Conservation (phyloP, 2,888 invertebrate genomes). For the Hirtodrosophila confusa region DNA sequence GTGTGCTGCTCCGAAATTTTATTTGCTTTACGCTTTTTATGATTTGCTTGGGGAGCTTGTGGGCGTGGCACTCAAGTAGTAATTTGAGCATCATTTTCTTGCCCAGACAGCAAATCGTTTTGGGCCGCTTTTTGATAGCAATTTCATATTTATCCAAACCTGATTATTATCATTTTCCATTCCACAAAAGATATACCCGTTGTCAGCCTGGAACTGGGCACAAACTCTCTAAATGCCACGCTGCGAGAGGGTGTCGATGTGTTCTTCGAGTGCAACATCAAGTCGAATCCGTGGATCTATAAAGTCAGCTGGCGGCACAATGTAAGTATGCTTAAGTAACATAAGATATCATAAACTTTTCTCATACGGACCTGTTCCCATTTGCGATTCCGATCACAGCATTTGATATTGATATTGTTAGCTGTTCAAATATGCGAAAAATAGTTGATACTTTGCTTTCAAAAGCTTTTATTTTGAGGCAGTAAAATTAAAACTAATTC, state of each 20-base stretch:
- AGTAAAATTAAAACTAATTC: too few species aligned
- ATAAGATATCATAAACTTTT: neutral
- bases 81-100: conserved; percentile 27
- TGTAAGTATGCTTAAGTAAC: conserved; percentile 85
- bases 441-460: too few species aligned
- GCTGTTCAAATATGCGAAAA: too few species aligned
- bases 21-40: conserved; percentile 36
- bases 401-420: too few species aligned
- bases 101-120: conserved; percentile 7
- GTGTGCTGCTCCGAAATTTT: conserved; percentile 26
- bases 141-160: conserved; percentile 3
- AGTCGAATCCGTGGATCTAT: conserved; percentile 93
- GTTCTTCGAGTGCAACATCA: conserved; percentile 95
- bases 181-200: conserved; percentile 90
- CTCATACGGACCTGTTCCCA: too few species aligned
- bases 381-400: too few species aligned
- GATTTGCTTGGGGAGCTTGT: conserved; percentile 19
- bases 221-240: conserved; percentile 90
- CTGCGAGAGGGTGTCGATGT: conserved; percentile 95
- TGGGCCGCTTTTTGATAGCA: neutral
- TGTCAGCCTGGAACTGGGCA: conserved; percentile 92
- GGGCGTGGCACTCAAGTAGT: conserved; percentile 13
- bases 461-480: too few species aligned
- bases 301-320: conserved; percentile 91
- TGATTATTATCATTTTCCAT: neutral